These are phyloP conservation scores for Oxyteleia sp. DNA, from an alignment of 2,888 invertebrate genomes.

Conservation along the genomic window DNA sequence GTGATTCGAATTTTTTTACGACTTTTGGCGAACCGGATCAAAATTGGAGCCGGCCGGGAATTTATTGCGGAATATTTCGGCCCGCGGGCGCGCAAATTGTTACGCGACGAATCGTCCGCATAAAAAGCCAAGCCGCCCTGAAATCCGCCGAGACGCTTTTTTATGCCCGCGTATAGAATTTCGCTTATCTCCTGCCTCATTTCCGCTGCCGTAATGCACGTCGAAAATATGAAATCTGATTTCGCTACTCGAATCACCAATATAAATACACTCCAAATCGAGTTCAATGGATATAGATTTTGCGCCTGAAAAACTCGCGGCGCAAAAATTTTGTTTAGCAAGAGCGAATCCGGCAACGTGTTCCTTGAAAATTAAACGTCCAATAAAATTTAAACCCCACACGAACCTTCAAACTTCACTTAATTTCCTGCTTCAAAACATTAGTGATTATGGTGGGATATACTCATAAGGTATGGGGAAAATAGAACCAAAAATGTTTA, in stretches of 20 bases:
- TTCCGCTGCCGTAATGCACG: constrained; percentile 51
- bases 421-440: no score
- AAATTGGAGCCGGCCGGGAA: constrained; percentile 36
- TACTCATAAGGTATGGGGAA: no score
- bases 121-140: constrained; percentile 32
- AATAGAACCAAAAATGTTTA: no score
- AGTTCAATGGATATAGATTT: constrained; percentile 3
- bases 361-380: no score
- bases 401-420: no score
- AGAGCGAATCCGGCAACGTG: no score
- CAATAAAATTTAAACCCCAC: no score
- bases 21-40: constrained; percentile 32
- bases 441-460: no score
- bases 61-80: constrained; percentile 38
- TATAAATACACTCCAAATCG: constrained; percentile 48
- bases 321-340: no score
- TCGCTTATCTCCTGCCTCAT: constrained; percentile 52
- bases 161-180: constrained; percentile 45
- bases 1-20: constrained; percentile 42
- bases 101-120: constrained; percentile 48
- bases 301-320: not conserved
- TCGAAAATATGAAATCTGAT: constrained; percentile 58
- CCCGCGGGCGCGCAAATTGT: constrained; percentile 32
- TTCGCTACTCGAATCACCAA: constrained; percentile 20
- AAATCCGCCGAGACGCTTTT: constrained; percentile 39